Conservation (phyloP, 2,888 invertebrate genomes). For the Lithophane leautieri region DNA sequence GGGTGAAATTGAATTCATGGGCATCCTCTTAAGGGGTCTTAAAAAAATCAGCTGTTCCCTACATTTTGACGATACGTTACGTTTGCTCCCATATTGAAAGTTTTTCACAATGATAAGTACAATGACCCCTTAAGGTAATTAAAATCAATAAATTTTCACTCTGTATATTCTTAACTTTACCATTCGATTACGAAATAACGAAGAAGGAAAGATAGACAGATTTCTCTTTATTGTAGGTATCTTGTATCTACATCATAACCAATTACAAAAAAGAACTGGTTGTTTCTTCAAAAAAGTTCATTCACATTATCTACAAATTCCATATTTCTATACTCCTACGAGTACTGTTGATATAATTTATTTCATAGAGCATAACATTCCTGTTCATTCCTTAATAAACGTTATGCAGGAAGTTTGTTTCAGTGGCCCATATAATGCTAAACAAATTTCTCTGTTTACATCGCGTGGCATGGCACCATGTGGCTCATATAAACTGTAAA, state of each 20-base stretch:
- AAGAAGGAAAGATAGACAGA: not conserved
- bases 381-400: slow-evolving; percentile 43
- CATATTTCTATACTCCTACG: not conserved
- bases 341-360: not conserved
- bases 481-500: slow-evolving; percentile 43
- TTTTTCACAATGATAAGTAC: too few species aligned
- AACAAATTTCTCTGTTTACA: slow-evolving; percentile 58
- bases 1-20: too few species aligned
- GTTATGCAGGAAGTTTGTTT: slow-evolving; percentile 59
- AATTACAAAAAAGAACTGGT: too few species aligned
- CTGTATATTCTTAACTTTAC: not conserved
- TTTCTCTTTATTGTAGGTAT: too few species aligned
- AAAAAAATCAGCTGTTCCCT: too few species aligned
- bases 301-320: not conserved
- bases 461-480: slow-evolving; percentile 47
- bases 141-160: too few species aligned
- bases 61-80: too few species aligned
- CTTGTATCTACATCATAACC: too few species aligned
- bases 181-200: not conserved
- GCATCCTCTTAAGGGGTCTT: too few species aligned
- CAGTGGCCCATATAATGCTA: slow-evolving; percentile 56
- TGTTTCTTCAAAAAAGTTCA: not conserved
- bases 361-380: slow-evolving; percentile 45
- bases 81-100: too few species aligned
- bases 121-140: too few species aligned